These are phyloP conservation scores for Phocoena phocoena DNA, from an alignment of 2,113 vertebrate species.

Conservation along the genomic window DNA sequence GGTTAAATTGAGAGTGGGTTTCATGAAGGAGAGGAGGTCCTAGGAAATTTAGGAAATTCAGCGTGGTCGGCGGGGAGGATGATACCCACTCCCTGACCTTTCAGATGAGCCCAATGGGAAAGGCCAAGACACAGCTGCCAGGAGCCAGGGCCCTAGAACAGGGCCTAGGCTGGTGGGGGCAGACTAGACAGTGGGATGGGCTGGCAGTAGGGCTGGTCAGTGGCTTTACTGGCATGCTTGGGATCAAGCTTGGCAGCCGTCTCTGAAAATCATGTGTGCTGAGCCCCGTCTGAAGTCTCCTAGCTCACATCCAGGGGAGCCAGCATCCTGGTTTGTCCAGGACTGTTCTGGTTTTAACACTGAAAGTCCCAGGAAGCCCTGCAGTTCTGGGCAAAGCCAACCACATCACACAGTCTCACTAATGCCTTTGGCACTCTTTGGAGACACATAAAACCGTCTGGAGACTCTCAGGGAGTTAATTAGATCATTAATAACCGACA, in stretches of 20 bases:
- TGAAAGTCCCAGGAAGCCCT: neutral
- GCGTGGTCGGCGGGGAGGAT: fast-evolving
- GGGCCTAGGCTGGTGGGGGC: neutral
- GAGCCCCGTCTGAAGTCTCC: neutral
- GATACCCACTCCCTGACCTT: neutral
- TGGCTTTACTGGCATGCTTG: neutral
- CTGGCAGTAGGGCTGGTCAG: neutral
- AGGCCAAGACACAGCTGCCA: neutral
- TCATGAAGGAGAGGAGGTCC: neutral
- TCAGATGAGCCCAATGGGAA: too few relatives aligned
- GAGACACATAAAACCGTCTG: neutral
- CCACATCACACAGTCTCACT: fast-evolving
- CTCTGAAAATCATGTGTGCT: neutral
- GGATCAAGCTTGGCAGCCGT: neutral
- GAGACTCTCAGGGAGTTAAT: neutral
- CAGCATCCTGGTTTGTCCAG: neutral
- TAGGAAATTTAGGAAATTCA: neutral
- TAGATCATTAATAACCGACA: neutral
- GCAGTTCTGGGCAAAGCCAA: neutral
- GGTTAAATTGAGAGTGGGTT: neutral
- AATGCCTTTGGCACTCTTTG: neutral
- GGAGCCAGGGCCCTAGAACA: neutral
- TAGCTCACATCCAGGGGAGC: neutral
- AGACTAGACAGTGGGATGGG: neutral
- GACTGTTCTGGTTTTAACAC: neutral